Evolutionary conservation across 64 coral and sea anemone species (phyloP).

Genomic region (Montipora capricornis): DNA sequence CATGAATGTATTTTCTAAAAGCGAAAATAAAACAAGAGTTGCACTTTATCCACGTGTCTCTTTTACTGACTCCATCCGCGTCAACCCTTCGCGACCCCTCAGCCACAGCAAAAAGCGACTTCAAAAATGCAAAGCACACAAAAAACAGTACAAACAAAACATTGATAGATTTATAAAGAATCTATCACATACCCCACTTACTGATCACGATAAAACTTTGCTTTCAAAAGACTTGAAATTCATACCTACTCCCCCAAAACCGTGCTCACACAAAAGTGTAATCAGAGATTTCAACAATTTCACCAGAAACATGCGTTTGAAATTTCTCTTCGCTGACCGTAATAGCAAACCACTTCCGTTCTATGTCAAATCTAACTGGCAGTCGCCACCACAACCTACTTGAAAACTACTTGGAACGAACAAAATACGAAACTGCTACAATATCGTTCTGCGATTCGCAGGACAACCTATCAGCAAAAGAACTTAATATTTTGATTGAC

Average conservation of each 20-base stretch:
- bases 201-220: constrained; percentile 5
- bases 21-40: constrained; percentile 29
- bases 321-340: no score
- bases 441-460: no score
- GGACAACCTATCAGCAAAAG: no score
- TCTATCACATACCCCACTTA: constrained; percentile 6
- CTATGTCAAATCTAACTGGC: no score
- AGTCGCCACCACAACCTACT: no score
- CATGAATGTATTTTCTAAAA: background rate
- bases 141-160: constrained; percentile 8
- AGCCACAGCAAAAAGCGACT: background rate
- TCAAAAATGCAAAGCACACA: background rate
- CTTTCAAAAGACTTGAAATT: constrained; percentile 22
- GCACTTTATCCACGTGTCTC: constrained; percentile 15
- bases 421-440: no score
- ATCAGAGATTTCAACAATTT: constrained; percentile 18
- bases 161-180: constrained; percentile 39
- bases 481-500: no score
- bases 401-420: no score
- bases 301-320: background rate
- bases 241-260: constrained; percentile 1
- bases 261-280: background rate
- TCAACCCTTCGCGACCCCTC: background rate
- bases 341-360: no score
- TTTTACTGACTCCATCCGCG: constrained; percentile 9